Evolutionary conservation across 2,888 invertebrate genomes (phyloP), one percentile per base, ranked within the genome.

Genomic region (Halictus quadricinctus): DNA sequence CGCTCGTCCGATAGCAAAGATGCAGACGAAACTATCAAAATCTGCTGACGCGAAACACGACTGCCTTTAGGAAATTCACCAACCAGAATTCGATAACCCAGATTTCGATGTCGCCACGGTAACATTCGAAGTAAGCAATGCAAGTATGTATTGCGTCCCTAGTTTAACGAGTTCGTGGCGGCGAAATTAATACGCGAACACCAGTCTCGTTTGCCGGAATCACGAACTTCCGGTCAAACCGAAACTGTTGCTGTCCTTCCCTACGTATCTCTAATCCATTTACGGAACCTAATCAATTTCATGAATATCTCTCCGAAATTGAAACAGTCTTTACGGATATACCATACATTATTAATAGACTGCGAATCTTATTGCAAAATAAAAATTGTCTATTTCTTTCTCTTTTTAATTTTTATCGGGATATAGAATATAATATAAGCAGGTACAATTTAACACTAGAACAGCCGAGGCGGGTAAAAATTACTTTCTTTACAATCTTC

Each of bases 51-150:
- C 25, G 54, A 69, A 66, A 18, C 60, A 48, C 70, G 77, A 69
- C 73, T 70, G 66, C 64, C 58, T 79, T 76, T 48, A 83, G 84
- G 79, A 79, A 79, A 84, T 79, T 79, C 83, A 79, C 43, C 41
- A 73, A 76, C 83, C 60, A 58, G 75, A 79, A 83, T 83, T 76
- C 75, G 84, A 84, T 84, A 84, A 84, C 84, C 84, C 66, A 84
- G 83, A 83, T 86, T 81, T 82, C 73, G 76, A 80, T 76, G 73
- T 80, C 70, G 83, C 84, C 85, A 79, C 83, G n/a, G n/a, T 73
- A 79, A 74, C 76, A 72, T 80, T 77, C 78, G 58, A 29, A 43
- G 82, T 78, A 81, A 81, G 84, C 80, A 72, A 82, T 82, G 78
- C 84, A 75, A 82, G 77, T 84, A 72, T 75, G 74, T n/a, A 75